A percentile compares a stretch with the other conserved stretches of the same genome.
Evolutionary conservation across 2,113 vertebrate species (phyloP).

Genomic region (Myotis brandtii): DNA sequence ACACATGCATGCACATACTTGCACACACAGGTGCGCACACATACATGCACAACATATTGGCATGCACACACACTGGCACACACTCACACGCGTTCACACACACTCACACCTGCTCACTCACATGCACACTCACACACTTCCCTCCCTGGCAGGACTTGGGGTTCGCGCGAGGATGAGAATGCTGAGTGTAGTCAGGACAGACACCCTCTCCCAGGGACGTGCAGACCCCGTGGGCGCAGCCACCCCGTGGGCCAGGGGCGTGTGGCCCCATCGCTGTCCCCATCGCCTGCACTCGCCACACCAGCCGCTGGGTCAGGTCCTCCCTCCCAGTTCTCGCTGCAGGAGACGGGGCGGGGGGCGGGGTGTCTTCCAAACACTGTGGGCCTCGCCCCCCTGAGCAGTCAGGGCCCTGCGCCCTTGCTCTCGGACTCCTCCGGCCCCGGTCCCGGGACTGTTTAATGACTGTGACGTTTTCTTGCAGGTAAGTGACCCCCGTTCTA

Average conservation of each 20-base stretch:
- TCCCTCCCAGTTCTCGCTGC: slow-evolving; percentile 59
- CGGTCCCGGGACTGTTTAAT: slow-evolving; percentile 80
- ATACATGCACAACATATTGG: background rate
- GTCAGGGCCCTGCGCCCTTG: background rate
- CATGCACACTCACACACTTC: background rate
- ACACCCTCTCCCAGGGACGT: background rate
- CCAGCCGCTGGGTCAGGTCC: slow-evolving; percentile 68
- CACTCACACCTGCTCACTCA: too few species aligned
- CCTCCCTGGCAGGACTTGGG: background rate
- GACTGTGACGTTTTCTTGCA: slow-evolving; percentile 83
- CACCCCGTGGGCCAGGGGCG: too few species aligned
- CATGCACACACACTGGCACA: background rate
- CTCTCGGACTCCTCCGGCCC: slow-evolving; percentile 79
- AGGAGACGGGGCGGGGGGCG: slow-evolving; percentile 39
- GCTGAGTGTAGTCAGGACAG: background rate
- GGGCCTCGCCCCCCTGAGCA: background rate
- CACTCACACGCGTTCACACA: background rate
- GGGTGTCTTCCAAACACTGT: slow-evolving; percentile 73
- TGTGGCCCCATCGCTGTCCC: fast-evolving
- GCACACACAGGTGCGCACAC: background rate
- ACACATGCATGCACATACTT: too few species aligned
- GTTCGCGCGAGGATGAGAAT: background rate
- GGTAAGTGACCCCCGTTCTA: slow-evolving; percentile 83
- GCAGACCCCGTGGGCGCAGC: too few species aligned
- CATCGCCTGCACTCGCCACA: slow-evolving; percentile 59